These are phyloP conservation scores for Apis cerana DNA, from an alignment of 1,140 invertebrate species.

Conservation along the genomic window DNA sequence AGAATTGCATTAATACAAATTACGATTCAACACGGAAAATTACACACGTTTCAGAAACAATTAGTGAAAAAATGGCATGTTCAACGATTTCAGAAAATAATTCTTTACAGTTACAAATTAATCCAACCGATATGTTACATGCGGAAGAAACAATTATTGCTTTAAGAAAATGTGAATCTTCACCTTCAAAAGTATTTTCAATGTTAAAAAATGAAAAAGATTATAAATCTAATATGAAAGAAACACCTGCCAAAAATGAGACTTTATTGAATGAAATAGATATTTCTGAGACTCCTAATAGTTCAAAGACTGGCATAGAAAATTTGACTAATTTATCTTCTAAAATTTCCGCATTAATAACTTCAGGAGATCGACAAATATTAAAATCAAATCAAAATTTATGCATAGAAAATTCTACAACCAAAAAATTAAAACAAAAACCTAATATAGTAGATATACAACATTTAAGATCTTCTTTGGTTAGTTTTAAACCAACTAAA, in stretches of 20 bases:
- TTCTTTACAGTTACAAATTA: background rate
- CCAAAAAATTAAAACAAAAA: conserved; percentile 19
- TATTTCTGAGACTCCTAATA: conserved; percentile 77
- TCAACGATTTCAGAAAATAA: conserved; percentile 6
- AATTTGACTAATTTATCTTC: conserved; percentile 71
- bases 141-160: background rate
- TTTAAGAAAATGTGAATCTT: conserved; percentile 39
- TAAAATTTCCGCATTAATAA: conserved; percentile 71
- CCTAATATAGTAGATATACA: conserved; percentile 54
- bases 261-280: conserved; percentile 64
- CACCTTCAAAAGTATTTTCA: conserved; percentile 73
- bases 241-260: conserved; percentile 77
- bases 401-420: background rate
- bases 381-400: background rate
- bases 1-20: conserved; percentile 53
- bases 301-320: conserved; percentile 73
- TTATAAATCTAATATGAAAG: conserved; percentile 51
- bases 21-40: conserved; percentile 31
- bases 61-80: background rate
- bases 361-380: conserved; percentile 45
- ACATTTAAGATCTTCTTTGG: conserved; percentile 1
- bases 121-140: background rate
- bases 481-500: background rate
- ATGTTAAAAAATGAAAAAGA: conserved; percentile 62
- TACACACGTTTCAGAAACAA: background rate